Evolutionary conservation across 2,888 invertebrate species (phyloP).

Genomic region (Hyles lineata): DNA sequence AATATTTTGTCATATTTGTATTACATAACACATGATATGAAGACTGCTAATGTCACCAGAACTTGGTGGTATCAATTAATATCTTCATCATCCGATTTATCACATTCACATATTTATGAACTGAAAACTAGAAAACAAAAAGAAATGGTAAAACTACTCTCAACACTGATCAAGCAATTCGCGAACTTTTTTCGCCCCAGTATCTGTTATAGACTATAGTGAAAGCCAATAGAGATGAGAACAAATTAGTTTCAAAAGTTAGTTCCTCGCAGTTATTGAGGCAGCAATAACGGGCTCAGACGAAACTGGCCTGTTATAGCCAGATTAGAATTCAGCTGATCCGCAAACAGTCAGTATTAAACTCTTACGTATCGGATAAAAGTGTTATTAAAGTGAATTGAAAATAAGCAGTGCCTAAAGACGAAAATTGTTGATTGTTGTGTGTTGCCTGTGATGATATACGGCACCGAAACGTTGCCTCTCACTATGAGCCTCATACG

Average conservation of each 20-base stretch:
- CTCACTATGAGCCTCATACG: too few species aligned
- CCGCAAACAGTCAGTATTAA: slow-evolving; percentile 3
- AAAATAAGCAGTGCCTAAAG: too few species aligned
- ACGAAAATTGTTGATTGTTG: too few species aligned
- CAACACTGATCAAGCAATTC: neutral
- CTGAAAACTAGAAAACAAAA: neutral
- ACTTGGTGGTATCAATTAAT: too few species aligned
- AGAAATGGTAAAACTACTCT: neutral
- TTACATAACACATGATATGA: too few species aligned
- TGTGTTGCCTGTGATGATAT: too few species aligned
- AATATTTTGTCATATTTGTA: too few species aligned
- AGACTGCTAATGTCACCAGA: too few species aligned
- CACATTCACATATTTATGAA: too few species aligned
- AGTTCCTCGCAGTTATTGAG: slow-evolving; percentile 4
- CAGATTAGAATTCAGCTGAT: slow-evolving; percentile 3
- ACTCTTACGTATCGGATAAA: neutral
- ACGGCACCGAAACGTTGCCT: too few species aligned
- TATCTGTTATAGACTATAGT: neutral
- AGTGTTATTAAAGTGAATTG: slow-evolving; percentile 13
- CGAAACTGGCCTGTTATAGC: neutral
- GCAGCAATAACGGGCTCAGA: slow-evolving; percentile 17
- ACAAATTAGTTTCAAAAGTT: slow-evolving; percentile 14
- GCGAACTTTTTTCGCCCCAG: neutral
- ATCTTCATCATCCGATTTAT: too few species aligned
- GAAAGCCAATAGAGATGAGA: neutral